Base-by-base conservation (phyloP, 2,113 vertebrate genomes). In the Anguilla japonica region DNA sequence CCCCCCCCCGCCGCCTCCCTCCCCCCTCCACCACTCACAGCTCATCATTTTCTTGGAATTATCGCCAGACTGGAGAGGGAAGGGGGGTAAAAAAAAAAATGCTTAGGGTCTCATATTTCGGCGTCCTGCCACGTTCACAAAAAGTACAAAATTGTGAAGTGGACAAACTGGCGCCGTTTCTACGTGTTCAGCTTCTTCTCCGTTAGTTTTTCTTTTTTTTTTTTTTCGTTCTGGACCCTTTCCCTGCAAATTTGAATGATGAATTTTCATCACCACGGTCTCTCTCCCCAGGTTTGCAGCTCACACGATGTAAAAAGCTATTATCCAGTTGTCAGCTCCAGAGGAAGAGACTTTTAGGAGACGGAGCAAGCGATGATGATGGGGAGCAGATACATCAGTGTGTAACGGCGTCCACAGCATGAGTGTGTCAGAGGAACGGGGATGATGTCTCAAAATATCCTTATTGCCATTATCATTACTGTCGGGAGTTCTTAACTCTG, bases 201-300 rank as follows among this genome's bases (percentile, higher is more conserved):
- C 60, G 11, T 60, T 60, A 0, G 96, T 96, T 96, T 34, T 46
- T 46, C 2, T 46, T 3, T 46, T 8, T 46, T 46, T 94, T 93
- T 79, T 87, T 85, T 91, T 95, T 95, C 95, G 92, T 90, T 89
- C 89, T 39, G 85, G 92, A 94, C 94, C 94, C 94, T 93, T 96
- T 96, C 97, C 95, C 96, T 97, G 96, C 96, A 95, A 96, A 97
- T 97, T 97, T 97, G 95, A 98, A 97, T 99, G 98, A 98, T 98
- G 97, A 98, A 97, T 97, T 97, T 97, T 97, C 95, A 96, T 97
- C 96, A 46, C 8, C 96, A 46, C 8, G 43, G 0, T 46, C 8
- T 97, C 97, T 97, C 97, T 95, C 96, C 94, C 95, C 95, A 93
- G 92, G 94, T 96, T 94, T 95, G 96, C 96, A 96, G 96, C 96